Base-by-base conservation (phyloP, 2,113 vertebrate genomes). In the Hystrix cristata region DNA sequence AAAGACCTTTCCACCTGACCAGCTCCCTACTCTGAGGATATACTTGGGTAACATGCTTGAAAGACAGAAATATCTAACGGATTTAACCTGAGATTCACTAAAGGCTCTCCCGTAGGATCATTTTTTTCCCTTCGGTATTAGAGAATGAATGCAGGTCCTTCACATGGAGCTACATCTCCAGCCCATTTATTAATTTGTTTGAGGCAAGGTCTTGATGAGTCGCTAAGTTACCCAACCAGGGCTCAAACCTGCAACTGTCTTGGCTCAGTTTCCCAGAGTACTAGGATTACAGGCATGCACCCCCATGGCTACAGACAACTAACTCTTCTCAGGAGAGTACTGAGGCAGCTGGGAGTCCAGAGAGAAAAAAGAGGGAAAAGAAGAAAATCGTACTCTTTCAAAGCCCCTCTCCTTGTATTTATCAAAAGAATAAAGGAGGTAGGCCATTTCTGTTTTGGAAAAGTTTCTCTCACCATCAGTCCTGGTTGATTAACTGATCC, bases 1-100 rank as follows among this genome's bases (percentile, higher is more conserved):
- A 98, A 95, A 98, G 97, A 96, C 97, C 95, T 97, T 99, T 98
- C 95, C 89, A 67, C 34, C 87, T 43, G 46, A 0, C 78, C 81
- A n/a, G 9, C 38, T 48, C 57, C 84, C 34, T 53, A 85, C 81
- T 57, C 82, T 90, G 31, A 89, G 57, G 69, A 84, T 23, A 23
- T 84, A 84, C 64, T 79, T 57, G 10, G 23, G 27, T 84, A 16
- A 92, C 65, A 62, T 95, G 95, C 82, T 74, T 91, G 55, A 93
- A 97, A 93, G 69, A 85, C 94, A 87, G 88, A 93, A 46, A 34
- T 51, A n/a, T 71, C 90, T 97, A 97, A 93, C 11, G 34, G 57
- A 62, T 87, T 94, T 84, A 96, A 97, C 96, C 43, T 84, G 51
- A 97, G 43, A 96, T 97, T 95, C 92, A 76, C 94, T 97, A 96